Base-by-base conservation (phyloP, 2,888 invertebrate species). In the Patella caerulea region DNA sequence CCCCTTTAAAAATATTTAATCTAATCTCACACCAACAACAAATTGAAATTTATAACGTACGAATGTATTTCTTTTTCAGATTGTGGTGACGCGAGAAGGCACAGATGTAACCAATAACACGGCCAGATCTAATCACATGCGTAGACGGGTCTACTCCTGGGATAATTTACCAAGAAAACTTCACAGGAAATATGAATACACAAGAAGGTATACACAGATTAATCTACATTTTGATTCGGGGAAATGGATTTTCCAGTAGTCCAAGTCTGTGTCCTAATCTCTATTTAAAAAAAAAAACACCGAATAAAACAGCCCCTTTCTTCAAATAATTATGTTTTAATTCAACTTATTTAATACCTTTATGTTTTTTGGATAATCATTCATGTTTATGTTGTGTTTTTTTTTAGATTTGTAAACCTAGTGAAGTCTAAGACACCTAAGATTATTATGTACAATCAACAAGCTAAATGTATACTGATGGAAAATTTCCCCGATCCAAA, bases 141-240 rank as follows among this genome's bases (percentile, higher is more conserved):
- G 45, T 45, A 45, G 45, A 24, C 5, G 19, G 24, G 65, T 65
- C 3, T 65, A 15, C 24, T 24, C 65, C 12, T 65, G 11, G 65
- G 65, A 65, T 19, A 24, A 24, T 65, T 9, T 65, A 65, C 65
- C 65, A 19, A 9, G 24, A 24, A 65, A 65, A 65, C 24, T 65
- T 65, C 17, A 65, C 65, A 65, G 24, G 24, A 65, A 65, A 65
- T 65, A 65, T 65, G 65, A 65, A 65, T 65, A 65, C 14, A 24
- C 65, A 65, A 65, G 65, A 65, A 65, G 65, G 65, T 65, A 45
- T 45, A 45, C 9, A 45, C 45, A 45, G 7, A 45, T 45, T 45
- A 45, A 45, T 9, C 9, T 45, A 45, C 7, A 7, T 65, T 19
- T 19, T 65, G 24, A n/a, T 65, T 65, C 19, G 2, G 56, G 15